Conservation (phyloP, 2,888 invertebrate genomes). For the Cryptus viduatorius region DNA sequence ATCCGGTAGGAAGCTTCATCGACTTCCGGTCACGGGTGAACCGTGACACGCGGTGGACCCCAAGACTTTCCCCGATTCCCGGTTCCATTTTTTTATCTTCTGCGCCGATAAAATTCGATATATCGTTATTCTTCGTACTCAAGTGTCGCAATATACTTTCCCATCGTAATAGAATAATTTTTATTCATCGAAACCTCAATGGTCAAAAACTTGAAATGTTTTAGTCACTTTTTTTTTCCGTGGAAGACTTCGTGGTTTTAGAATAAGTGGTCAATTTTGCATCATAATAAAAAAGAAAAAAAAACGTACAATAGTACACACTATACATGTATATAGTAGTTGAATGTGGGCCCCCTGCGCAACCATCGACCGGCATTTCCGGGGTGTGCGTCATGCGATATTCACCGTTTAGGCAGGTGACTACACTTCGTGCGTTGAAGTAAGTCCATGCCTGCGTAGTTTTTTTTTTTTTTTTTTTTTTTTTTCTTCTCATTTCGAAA, state of each 20-base stretch:
- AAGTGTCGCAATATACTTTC: neutral
- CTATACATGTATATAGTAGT: constrained; percentile 1
- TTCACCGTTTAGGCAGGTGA: constrained; percentile 79
- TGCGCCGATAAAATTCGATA: neutral
- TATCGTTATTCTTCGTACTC: neutral
- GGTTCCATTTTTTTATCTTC: constrained; percentile 32
- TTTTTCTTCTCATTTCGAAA: constrained; percentile 42
- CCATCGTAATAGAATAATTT: neutral
- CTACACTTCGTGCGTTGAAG: constrained; percentile 67
- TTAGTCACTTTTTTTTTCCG: constrained; percentile 21
- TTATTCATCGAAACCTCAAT: neutral
- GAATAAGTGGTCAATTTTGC: constrained; percentile 48
- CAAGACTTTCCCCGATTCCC: constrained; percentile 56
- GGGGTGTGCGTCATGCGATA: constrained; percentile 76
- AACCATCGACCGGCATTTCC: constrained; percentile 73
- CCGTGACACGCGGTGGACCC: constrained; percentile 64
- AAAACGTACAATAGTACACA: constrained; percentile 28
- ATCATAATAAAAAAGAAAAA: constrained; percentile 9
- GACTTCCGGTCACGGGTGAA: constrained; percentile 76
- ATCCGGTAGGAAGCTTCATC: constrained; percentile 73
- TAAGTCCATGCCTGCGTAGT: neutral
- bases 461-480: constrained; percentile 7
- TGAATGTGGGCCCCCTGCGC: constrained; percentile 51
- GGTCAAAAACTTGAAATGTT: neutral
- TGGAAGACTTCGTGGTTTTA: constrained; percentile 2